A percentile compares a stretch with the other conserved stretches of the same genome.
phyloP scores from a whole-genome alignment of 1,140 invertebrate species.

The Leptopilina clavipes region DNA sequence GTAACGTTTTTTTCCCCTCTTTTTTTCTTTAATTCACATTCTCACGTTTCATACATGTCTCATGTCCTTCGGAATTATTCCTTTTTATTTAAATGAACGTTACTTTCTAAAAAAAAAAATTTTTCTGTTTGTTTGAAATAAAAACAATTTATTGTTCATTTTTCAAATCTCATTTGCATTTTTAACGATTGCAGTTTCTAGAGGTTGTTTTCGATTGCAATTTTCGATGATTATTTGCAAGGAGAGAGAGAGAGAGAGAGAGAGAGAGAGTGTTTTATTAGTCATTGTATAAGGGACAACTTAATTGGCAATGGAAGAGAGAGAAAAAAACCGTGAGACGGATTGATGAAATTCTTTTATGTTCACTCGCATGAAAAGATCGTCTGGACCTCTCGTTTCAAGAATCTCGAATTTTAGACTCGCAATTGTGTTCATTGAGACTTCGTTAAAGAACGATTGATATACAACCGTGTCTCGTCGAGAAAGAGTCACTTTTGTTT shows the following conservation, averaged over 20 bases:
- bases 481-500: not conserved
- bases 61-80: not conserved
- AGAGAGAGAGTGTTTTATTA: not conserved
- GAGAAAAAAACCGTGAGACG: not conserved
- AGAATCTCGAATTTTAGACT: constrained; percentile 15
- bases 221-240: constrained; percentile 7
- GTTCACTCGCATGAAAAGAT: not conserved
- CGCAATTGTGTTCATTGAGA: constrained; percentile 19
- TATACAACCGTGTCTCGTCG: not conserved
- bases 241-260: not conserved
- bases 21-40: not conserved
- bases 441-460: constrained; percentile 27
- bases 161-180: constrained; percentile 19
- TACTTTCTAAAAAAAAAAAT: not conserved
- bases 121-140: not conserved
- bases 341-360: constrained; percentile 25
- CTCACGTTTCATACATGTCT: constrained; percentile 1
- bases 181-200: not conserved
- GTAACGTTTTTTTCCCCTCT: too few relatives aligned
- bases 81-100: not conserved
- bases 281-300: not conserved
- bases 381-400: not conserved
- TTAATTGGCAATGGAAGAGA: not conserved
- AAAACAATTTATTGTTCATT: not conserved
- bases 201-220: not conserved